phyloP scores from a whole-genome alignment of 2,888 invertebrate species.

The Oxystoma pomonae region DNA sequence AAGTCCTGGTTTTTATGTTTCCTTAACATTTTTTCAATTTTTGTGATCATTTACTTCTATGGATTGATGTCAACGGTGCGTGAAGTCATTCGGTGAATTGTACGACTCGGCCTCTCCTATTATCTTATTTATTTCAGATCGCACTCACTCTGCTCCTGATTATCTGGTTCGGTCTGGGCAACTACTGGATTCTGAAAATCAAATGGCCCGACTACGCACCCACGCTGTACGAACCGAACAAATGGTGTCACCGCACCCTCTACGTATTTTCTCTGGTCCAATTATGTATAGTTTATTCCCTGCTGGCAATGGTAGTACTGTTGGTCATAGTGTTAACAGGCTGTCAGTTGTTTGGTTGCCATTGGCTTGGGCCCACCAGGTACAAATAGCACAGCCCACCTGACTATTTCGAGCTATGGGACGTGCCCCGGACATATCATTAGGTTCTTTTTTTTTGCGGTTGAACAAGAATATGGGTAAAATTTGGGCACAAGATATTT shows the following conservation, averaged over 20 bases:
- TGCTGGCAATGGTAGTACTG: conserved; percentile 55
- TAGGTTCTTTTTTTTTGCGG: conserved; percentile 27
- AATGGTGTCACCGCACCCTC: conserved; percentile 74
- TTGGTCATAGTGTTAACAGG: conserved; percentile 58
- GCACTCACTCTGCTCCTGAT: conserved; percentile 65
- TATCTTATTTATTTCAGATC: conserved; percentile 35
- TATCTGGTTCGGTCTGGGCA: conserved; percentile 74
- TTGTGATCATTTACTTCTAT: too few species aligned
- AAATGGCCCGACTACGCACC: conserved; percentile 74
- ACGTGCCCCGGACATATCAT: conserved; percentile 42
- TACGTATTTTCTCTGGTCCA: conserved; percentile 75
- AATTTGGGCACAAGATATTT: too few species aligned
- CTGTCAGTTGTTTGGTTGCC: conserved; percentile 68
- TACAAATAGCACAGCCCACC: conserved; percentile 58
- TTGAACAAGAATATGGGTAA: too few species aligned
- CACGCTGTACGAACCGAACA: conserved; percentile 69
- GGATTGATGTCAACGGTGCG: too few species aligned
- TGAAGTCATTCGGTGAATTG: too few species aligned
- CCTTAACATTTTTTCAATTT: too few species aligned
- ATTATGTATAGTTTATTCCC: conserved; percentile 64
- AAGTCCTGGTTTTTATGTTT: too few species aligned
- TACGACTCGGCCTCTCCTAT: too few species aligned
- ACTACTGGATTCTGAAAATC: conserved; percentile 73
- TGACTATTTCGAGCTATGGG: conserved; percentile 44
- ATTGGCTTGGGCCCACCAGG: conserved; percentile 61